phyloP scores from a whole-genome alignment of 2,888 invertebrate genomes.

The Falcaria lacertinaria region DNA sequence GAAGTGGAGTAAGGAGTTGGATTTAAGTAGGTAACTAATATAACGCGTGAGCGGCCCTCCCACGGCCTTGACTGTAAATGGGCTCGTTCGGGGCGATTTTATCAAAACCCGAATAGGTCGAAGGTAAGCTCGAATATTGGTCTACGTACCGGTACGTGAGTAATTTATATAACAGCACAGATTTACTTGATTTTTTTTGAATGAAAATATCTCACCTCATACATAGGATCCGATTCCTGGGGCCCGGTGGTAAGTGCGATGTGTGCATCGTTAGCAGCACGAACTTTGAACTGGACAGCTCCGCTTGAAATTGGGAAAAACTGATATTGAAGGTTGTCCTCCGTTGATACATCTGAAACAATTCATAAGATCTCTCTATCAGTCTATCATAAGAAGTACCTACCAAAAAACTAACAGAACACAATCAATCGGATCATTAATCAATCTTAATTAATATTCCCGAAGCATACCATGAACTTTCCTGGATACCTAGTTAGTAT shows the following conservation, averaged over 20 bases:
- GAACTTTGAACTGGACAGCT: conserved; percentile 87
- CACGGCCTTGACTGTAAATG: not conserved
- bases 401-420: not conserved
- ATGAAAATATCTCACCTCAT: conserved; percentile 80
- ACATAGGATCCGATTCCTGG: conserved; percentile 86
- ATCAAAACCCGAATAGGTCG: not conserved
- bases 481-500: conserved; percentile 31
- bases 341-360: conserved; percentile 86
- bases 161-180: no score
- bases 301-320: conserved; percentile 87
- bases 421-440: no score
- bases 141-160: no score
- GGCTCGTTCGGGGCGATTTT: not conserved
- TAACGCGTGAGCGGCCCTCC: not conserved
- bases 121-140: no score
- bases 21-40: not conserved
- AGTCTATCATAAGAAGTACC: not conserved
- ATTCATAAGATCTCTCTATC: not conserved
- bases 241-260: conserved; percentile 87
- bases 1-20: not conserved
- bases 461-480: conserved; percentile 17
- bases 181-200: no score
- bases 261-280: conserved; percentile 91
- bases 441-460: conserved; percentile 20
- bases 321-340: conserved; percentile 89